phyloP scores from a whole-genome alignment of 2,797 vertebrate genomes.

The Pseudopleuronectes americanus region DNA sequence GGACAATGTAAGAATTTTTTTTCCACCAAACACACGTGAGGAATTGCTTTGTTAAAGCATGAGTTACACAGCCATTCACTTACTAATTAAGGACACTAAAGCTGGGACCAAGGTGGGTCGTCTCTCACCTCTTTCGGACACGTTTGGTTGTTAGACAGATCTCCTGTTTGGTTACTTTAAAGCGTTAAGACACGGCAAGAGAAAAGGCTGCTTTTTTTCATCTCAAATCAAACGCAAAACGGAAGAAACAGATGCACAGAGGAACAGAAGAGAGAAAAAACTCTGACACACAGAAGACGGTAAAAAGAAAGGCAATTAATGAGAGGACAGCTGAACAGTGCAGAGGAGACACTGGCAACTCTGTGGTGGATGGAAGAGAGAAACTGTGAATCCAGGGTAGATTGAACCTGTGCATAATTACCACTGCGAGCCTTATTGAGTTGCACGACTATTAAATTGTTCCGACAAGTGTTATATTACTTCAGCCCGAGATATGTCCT shows the following conservation, averaged over 20 bases:
- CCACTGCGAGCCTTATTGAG: constrained; percentile 29
- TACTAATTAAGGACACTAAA: constrained; percentile 98
- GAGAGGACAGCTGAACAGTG: constrained; percentile 81
- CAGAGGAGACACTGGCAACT: constrained; percentile 68
- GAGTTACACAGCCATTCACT: constrained; percentile 97
- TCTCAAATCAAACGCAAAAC: constrained; percentile 90
- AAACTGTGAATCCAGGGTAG: constrained; percentile 42
- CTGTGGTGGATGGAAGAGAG: constrained; percentile 44
- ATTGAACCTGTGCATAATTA: constrained; percentile 58
- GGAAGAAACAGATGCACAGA: constrained; percentile 78
- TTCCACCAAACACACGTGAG: constrained; percentile 90
- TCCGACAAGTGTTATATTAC: constrained; percentile 41
- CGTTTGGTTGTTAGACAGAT: constrained; percentile 98
- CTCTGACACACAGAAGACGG: constrained; percentile 43
- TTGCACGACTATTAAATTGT: constrained; percentile 37
- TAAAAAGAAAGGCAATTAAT: constrained; percentile 86
- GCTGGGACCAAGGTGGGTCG: constrained; percentile 94
- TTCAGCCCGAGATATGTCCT: constrained; percentile 48
- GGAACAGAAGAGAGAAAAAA: constrained; percentile 54
- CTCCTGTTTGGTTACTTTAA: constrained; percentile 99
- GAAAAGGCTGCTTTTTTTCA: constrained; percentile 94
- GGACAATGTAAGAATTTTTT: constrained; percentile 89
- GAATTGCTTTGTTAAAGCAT: constrained; percentile 95
- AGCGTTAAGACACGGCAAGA: constrained; percentile 99
- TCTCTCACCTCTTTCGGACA: constrained; percentile 93